Conservation (phyloP, 2,888 invertebrate genomes). For the Lochmaea capreae region DNA sequence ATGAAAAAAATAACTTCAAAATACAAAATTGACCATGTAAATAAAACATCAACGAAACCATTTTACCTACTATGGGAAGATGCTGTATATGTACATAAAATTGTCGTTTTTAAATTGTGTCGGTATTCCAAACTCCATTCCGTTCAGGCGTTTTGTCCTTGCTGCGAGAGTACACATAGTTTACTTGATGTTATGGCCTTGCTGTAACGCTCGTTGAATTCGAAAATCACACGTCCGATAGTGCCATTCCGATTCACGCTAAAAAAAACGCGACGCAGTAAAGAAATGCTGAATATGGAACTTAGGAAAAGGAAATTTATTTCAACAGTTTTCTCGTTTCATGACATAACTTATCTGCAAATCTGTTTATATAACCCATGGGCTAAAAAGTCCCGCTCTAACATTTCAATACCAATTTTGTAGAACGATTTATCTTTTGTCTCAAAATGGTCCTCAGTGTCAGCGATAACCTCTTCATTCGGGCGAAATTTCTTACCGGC, state of each 20-base stretch:
- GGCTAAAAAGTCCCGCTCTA: too few species aligned
- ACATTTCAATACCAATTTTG: too few species aligned
- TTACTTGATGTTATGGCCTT: slow-evolving; percentile 46
- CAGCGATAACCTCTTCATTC: too few species aligned
- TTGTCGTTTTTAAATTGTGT: slow-evolving; percentile 29
- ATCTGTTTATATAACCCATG: too few species aligned
- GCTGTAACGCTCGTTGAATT: slow-evolving; percentile 52
- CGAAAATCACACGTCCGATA: slow-evolving; percentile 51
- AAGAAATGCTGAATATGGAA: slow-evolving; percentile 40
- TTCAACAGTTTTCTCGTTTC: slow-evolving; percentile 7
- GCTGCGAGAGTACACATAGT: slow-evolving; percentile 28
- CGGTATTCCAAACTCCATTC: slow-evolving; percentile 30
- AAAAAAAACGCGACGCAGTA: slow-evolving; percentile 34
- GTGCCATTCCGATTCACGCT: slow-evolving; percentile 45
- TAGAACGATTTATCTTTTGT: too few species aligned
- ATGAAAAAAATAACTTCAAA: background rate
- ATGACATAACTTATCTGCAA: background rate
- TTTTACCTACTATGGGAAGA: slow-evolving; percentile 21
- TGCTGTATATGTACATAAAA: slow-evolving; percentile 16
- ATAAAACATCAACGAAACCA: background rate
- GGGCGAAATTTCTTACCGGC: too few species aligned
- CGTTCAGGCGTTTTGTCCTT: slow-evolving; percentile 38
- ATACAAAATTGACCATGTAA: slow-evolving; percentile 24
- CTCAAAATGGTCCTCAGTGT: too few species aligned
- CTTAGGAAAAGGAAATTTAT: slow-evolving; percentile 26